phyloP scores from a whole-genome alignment of 1,140 invertebrate genomes.

The Drosophila nigrodunni region DNA sequence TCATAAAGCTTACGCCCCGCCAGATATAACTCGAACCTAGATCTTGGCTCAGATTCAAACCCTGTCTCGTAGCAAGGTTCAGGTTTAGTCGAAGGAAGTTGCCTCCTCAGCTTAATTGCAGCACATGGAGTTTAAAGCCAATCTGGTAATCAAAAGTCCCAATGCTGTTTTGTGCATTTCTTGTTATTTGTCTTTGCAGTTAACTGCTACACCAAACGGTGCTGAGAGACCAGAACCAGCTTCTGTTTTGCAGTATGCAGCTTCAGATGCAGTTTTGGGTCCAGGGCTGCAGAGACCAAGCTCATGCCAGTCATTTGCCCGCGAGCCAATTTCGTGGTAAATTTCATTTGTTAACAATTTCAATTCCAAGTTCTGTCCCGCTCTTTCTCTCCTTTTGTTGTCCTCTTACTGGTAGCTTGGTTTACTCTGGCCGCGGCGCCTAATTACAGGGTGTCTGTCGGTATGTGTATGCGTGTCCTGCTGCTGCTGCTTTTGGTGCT shows the following conservation, averaged over 20 bases:
- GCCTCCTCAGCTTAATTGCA: constrained; percentile 61
- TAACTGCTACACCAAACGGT: constrained; percentile 57
- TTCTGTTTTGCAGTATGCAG: background rate
- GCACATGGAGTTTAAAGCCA: constrained; percentile 38
- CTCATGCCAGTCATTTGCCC: constrained; percentile 49
- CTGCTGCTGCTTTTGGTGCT: constrained; percentile 33
- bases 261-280: background rate
- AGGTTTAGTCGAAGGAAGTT: background rate
- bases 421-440: constrained; percentile 64
- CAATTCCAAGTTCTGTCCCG: constrained; percentile 52
- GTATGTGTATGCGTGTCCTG: constrained; percentile 39
- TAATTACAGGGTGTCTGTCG: constrained; percentile 75
- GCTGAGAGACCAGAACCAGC: constrained; percentile 10
- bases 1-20: constrained; percentile 68
- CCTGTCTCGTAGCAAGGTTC: too few relatives aligned
- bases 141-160: constrained; percentile 75
- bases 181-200: constrained; percentile 79
- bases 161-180: constrained; percentile 43
- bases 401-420: constrained; percentile 25
- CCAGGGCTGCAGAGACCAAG: background rate
- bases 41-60: too few relatives aligned
- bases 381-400: constrained; percentile 23
- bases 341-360: constrained; percentile 83
- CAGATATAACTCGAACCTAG: background rate
- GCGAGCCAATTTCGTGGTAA: constrained; percentile 76